Evolutionary conservation across 2,888 invertebrate species (phyloP).

Genomic region (Mayetiola destructor): DNA sequence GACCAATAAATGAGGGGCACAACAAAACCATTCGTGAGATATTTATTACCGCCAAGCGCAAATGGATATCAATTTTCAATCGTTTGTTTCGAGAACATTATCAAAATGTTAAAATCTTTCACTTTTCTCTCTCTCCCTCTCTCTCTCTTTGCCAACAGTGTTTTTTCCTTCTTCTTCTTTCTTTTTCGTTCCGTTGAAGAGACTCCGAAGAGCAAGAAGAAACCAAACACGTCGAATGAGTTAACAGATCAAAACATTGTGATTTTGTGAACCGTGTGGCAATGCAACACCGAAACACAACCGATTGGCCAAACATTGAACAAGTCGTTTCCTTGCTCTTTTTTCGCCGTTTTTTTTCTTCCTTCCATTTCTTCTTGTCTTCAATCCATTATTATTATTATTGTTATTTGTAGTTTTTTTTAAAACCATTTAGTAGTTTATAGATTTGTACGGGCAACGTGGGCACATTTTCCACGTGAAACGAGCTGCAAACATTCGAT

Average conservation of each 20-base stretch:
- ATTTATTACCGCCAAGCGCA: conserved; percentile 36
- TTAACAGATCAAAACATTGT: background rate
- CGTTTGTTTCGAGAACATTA: conserved; percentile 18
- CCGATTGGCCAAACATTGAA: conserved; percentile 4
- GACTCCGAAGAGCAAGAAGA: background rate
- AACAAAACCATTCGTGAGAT: conserved; percentile 33
- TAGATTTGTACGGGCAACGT: background rate
- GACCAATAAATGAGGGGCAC: background rate
- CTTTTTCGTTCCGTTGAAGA: no score
- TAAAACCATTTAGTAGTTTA: no score
- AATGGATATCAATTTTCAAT: conserved; percentile 27
- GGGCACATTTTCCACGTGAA: conserved; percentile 3
- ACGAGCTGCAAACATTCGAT: no score
- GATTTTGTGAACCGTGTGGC: background rate
- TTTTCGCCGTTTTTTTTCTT: no score
- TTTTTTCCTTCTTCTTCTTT: no score
- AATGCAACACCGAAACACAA: background rate
- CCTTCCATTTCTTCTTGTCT: no score
- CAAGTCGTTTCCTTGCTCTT: background rate
- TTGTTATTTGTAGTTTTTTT: no score
- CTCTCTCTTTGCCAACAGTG: no score
- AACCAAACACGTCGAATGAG: background rate
- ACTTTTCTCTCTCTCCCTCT: conserved; percentile 15
- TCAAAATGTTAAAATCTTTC: conserved; percentile 16
- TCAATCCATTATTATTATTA: no score